Evolutionary conservation across 2,797 vertebrate species (phyloP), one percentile per base, ranked within the genome.

Genomic region (Catostomus latipinnis): DNA sequence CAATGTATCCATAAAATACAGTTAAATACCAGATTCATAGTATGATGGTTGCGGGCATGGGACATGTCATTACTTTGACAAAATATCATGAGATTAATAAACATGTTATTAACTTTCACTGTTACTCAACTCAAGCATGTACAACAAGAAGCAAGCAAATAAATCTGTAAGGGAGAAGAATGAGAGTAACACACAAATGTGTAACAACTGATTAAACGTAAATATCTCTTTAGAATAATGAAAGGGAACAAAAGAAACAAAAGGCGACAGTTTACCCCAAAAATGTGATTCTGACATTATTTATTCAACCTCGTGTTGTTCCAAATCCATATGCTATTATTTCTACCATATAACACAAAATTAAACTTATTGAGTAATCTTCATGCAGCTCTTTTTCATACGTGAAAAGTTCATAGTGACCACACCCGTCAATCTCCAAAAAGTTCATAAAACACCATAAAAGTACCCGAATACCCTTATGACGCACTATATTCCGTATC

Each of bases 101-200:
- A 74, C 78, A 81, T 16, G 8, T 66, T 43, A 74, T 77, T 18
- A 74, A 77, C 63, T 82, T 82, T 72, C 75, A 90, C 83, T 87
- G 88, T 82, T 81, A 91, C 86, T 90, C 88, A 90, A 89, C 88
- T 90, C 89, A 91, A 82, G 81, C 88, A 89, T 82, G 86, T 89
- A 88, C 83, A 76, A 90, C 87, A 90, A 88, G 82, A 91, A 88
- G 88, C 92, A 92, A 92, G 91, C 90, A 91, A 89, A 89, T 87
- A 82, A 84, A 82, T 91, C 56, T 76, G 63, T 84, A 85, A 80
- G 71, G 34, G 71, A 88, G 87, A 65, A 62, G 85, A 87, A 87
- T 61, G 78, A 70, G 74, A 71, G 18, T 63, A 71, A 45, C 67
- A 81, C 45, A 50, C 16, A 83, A 80, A 82, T 88, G 87, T 86